These are phyloP conservation scores for Helogale parvula DNA, from an alignment of 2,113 vertebrate species.

Conservation along the genomic window DNA sequence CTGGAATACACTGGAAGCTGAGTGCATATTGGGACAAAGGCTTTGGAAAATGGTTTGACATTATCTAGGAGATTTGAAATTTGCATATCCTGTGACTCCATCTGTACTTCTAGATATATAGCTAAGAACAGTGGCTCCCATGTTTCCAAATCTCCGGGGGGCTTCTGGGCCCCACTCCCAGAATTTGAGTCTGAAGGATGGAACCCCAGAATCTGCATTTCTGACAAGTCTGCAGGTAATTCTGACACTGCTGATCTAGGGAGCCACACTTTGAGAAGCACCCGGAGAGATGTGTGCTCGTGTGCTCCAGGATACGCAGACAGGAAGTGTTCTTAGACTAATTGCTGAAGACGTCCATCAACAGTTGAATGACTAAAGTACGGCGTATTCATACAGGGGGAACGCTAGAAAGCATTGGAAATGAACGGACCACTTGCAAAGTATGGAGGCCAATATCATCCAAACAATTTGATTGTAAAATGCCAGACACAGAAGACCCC, in stretches of 20 bases:
- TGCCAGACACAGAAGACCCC: neutral
- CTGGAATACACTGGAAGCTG: accelerated
- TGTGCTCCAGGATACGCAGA: accelerated
- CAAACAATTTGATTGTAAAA: neutral
- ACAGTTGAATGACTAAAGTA: neutral
- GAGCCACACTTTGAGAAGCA: neutral
- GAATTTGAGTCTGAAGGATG: neutral
- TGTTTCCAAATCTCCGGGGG: neutral
- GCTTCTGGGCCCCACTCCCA: neutral
- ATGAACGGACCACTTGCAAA: neutral
- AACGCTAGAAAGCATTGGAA: neutral
- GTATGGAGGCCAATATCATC: neutral
- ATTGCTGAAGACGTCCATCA: neutral
- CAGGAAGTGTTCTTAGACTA: too few relatives aligned
- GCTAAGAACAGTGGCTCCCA: neutral
- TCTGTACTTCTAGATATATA: neutral
- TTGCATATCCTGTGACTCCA: neutral
- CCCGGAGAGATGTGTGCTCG: neutral
- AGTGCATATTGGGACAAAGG: accelerated
- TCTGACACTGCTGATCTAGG: too few relatives aligned
- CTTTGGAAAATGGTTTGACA: neutral
- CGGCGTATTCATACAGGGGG: accelerated
- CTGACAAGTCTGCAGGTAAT: neutral
- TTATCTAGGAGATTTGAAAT: neutral
- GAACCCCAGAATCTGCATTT: neutral